Conservation (phyloP, 1,140 invertebrate species). For the Drosophila cardini region DNA sequence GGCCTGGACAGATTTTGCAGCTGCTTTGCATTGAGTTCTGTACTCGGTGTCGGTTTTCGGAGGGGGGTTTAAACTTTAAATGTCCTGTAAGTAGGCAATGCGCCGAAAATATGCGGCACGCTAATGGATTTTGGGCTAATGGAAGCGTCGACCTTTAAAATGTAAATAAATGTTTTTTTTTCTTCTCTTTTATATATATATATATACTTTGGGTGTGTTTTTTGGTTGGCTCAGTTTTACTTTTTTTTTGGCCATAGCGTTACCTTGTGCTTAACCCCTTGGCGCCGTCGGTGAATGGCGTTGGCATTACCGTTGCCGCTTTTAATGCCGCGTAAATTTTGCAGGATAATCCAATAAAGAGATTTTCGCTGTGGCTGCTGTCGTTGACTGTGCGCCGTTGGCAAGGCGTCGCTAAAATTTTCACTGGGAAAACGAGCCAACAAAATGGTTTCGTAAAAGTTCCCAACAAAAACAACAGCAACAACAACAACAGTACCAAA, state of each 20-base stretch:
- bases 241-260: constrained; percentile 23
- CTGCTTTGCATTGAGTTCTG: constrained; percentile 13
- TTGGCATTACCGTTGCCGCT: constrained; percentile 56
- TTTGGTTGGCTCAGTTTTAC: background rate
- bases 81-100: constrained; percentile 65
- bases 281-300: constrained; percentile 26
- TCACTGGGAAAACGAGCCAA: constrained; percentile 37
- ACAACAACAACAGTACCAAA: background rate
- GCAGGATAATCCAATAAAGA: constrained; percentile 82
- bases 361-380: constrained; percentile 74
- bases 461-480: constrained; percentile 1
- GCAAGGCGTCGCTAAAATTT: constrained; percentile 59
- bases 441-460: constrained; percentile 38
- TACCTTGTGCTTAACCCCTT: constrained; percentile 75
- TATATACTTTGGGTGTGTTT: background rate
- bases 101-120: constrained; percentile 66
- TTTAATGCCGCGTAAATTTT: constrained; percentile 82
- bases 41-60: background rate
- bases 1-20: constrained; percentile 32
- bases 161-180: constrained; percentile 72
- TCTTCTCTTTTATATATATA: background rate
- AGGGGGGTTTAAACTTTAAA: constrained; percentile 58
- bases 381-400: constrained; percentile 41
- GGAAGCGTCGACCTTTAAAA: constrained; percentile 78
- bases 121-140: constrained; percentile 78